These are phyloP conservation scores for Laothoe populi DNA, from an alignment of 2,888 invertebrate species.

Conservation along the genomic window DNA sequence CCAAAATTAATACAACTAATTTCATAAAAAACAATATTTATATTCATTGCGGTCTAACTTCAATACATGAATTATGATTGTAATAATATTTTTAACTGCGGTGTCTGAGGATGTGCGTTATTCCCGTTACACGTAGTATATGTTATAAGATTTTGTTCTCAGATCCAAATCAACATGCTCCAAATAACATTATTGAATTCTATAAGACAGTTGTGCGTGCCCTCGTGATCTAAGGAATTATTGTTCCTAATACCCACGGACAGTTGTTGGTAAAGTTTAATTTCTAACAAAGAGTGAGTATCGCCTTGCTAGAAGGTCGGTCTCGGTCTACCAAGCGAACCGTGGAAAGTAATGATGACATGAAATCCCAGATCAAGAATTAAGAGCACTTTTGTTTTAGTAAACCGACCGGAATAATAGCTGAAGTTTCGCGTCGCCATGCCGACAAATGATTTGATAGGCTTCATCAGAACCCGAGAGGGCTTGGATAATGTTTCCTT, in stretches of 20 bases:
- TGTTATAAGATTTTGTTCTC: constrained; percentile 2
- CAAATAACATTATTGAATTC: constrained; percentile 48
- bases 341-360: constrained; percentile 72
- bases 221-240: constrained; percentile 54
- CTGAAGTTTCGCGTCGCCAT: constrained; percentile 72
- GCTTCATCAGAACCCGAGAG: constrained; percentile 68
- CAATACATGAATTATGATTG: too few relatives aligned
- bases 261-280: constrained; percentile 67
- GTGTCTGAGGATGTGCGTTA: too few relatives aligned
- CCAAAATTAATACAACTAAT: too few relatives aligned
- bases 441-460: constrained; percentile 78
- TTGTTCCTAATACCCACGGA: constrained; percentile 54
- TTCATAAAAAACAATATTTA: too few relatives aligned
- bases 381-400: constrained; percentile 76
- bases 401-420: constrained; percentile 78
- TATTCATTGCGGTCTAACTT: too few relatives aligned
- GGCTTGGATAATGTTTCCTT: constrained; percentile 67
- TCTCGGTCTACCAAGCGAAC: constrained; percentile 60
- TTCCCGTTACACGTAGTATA: too few relatives aligned
- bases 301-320: constrained; percentile 45
- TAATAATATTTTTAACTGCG: too few relatives aligned
- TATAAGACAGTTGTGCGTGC: constrained; percentile 54
- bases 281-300: constrained; percentile 59
- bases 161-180: constrained; percentile 5
- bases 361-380: constrained; percentile 77